Evolutionary conservation across 2,888 invertebrate species (phyloP).

Genomic region (Drosophila crucigera): DNA sequence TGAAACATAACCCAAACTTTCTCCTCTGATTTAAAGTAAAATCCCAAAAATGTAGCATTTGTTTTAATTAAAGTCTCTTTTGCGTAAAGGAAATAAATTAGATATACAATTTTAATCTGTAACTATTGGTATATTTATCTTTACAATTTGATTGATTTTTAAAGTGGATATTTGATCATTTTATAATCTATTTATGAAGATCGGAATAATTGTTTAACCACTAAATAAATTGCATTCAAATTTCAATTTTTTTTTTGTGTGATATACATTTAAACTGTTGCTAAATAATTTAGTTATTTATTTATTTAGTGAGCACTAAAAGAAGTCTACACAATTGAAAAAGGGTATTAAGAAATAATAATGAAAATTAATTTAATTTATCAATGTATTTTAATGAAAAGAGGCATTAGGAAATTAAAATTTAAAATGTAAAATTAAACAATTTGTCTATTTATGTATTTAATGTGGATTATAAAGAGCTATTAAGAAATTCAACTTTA

Average conservation of each 20-base stretch:
- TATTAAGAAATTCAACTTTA: not conserved
- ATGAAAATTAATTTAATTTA: too few species aligned
- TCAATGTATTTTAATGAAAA: too few species aligned
- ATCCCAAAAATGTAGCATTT: not conserved
- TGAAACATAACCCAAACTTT: not conserved
- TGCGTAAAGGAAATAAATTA: not conserved
- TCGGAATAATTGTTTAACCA: not conserved
- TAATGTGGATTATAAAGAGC: not conserved
- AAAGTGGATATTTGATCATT: not conserved
- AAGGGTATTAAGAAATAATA: not conserved
- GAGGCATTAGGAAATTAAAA: not conserved
- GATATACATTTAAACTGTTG: not conserved
- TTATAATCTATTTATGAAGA: not conserved
- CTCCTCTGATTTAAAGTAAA: not conserved
- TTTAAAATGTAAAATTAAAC: not conserved
- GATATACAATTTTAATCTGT: not conserved
- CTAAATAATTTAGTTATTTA: not conserved
- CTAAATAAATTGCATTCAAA: too few species aligned
- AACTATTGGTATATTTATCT: not conserved
- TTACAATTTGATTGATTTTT: not conserved
- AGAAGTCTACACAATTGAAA: not conserved
- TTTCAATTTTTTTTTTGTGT: not conserved
- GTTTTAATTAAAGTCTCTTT: not conserved
- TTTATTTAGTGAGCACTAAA: not conserved
- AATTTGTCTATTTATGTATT: not conserved